Percentiles rank a stretch among this genome's conserved stretches.
phyloP scores from a whole-genome alignment of 1,140 invertebrate species.

The Meloidogyne hapla region DNA sequence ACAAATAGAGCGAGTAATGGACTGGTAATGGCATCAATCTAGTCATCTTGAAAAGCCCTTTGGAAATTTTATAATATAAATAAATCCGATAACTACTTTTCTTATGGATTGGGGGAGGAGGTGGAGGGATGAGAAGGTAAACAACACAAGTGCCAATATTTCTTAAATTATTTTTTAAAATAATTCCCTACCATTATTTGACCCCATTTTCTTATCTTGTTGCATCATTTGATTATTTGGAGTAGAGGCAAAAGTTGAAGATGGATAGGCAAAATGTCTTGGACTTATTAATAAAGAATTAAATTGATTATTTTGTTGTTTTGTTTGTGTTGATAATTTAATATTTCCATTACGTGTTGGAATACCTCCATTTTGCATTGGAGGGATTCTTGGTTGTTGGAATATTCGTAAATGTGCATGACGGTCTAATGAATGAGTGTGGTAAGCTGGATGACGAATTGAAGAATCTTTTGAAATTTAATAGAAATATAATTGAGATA shows the following conservation, averaged over 20 bases:
- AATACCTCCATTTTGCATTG: not conserved
- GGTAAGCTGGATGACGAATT: constrained; percentile 33
- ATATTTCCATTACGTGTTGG: not conserved
- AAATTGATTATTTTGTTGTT: constrained; percentile 4
- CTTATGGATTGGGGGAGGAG: too few relatives aligned
- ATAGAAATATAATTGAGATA: too few relatives aligned
- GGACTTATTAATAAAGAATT: constrained; percentile 23
- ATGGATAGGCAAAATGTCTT: constrained; percentile 13
- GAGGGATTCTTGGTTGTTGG: constrained; percentile 15
- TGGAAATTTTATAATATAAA: too few relatives aligned
- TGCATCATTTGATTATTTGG: not conserved
- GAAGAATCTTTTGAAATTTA: not conserved
- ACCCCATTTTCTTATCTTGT: too few relatives aligned
- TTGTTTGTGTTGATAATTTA: not conserved
- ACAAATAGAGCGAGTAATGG: too few relatives aligned
- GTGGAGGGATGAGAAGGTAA: not conserved
- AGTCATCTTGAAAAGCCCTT: too few relatives aligned
- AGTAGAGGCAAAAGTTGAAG: constrained; percentile 19
- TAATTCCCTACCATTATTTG: constrained; percentile 4
- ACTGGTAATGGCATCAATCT: too few relatives aligned
- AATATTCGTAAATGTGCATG: constrained; percentile 34
- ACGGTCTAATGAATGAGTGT: constrained; percentile 39
- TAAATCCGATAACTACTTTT: too few relatives aligned
- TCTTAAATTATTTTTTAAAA: too few relatives aligned
- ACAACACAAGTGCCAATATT: too few relatives aligned